Base-by-base conservation (phyloP, 2,888 invertebrate species). In the Gastrophysa polygoni region DNA sequence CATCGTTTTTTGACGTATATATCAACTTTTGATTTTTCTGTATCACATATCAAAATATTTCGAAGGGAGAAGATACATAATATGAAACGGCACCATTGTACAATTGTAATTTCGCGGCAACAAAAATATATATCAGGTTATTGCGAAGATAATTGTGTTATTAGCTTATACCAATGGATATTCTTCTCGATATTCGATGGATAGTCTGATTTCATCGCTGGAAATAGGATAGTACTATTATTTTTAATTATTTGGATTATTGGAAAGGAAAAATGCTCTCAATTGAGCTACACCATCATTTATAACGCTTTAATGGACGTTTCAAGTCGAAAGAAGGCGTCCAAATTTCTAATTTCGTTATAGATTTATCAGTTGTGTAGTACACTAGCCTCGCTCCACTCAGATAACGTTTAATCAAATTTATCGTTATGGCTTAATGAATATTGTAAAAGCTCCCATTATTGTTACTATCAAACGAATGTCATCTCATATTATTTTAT, bases 371-470 rank as follows among this genome's bases (percentile, higher is more conserved):
- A 57, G 47, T n/a, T n/a, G n/a, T n/a, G n/a, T n/a, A n/a, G n/a
- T n/a, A n/a, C n/a, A n/a, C n/a, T 50, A 57, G 54, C 61, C 61
- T 61, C 61, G 61, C 21, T 57, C 61, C 44, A 61, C 43, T 61
- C 52, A 54, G 57, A 57, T 61, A 57, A 51, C 50, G 46, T 21
- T 24, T 48, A 44, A 52, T 61, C 46, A 24, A 51, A 57, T 57
- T 24, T 51, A 47, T 57, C 51, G 47, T 48, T 51, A 38, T 24
- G 51, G 17, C 44, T 11, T 34, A 52, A 57, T 51, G 24, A 14
- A 57, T 61, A 52, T 52, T 48, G 48, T 52, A 24, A 57, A 34
- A 52, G 47, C 43, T 52, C 29, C 48, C 44, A 54, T 54, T 21
- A 43, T 61, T 48, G 52, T 61, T 32, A 55, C 52, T 57, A 57